phyloP scores from a whole-genome alignment of 1,140 invertebrate species.

The Atopsyche davidsoni region DNA sequence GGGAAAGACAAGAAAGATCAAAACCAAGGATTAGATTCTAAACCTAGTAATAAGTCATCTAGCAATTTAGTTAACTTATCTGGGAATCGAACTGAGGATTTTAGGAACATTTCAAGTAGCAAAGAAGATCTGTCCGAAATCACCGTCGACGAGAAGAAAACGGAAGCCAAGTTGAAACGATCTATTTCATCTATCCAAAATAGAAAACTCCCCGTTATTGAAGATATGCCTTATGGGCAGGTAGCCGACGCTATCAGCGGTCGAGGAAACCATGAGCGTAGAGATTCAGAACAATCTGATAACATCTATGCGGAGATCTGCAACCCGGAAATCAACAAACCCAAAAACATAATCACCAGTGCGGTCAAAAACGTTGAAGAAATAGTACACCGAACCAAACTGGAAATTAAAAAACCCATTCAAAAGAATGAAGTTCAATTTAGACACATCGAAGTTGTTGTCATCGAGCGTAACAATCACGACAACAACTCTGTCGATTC shows the following conservation, averaged over 20 bases:
- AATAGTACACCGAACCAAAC: slow-evolving; percentile 33
- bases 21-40: slow-evolving; percentile 17
- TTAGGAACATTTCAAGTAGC: no score
- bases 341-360: slow-evolving; percentile 34
- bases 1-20: slow-evolving; percentile 41
- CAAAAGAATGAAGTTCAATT: slow-evolving; percentile 45
- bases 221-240: slow-evolving; percentile 48
- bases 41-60: slow-evolving; percentile 9
- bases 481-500: slow-evolving; percentile 28
- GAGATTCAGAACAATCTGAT: slow-evolving; percentile 48
- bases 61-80: not conserved
- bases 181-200: slow-evolving; percentile 49
- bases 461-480: slow-evolving; percentile 45
- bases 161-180: slow-evolving; percentile 38
- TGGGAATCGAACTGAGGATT: not conserved
- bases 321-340: slow-evolving; percentile 32
- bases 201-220: slow-evolving; percentile 46
- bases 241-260: slow-evolving; percentile 42
- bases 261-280: slow-evolving; percentile 37
- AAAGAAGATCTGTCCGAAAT: no score
- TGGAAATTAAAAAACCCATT: slow-evolving; percentile 44
- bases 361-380: slow-evolving; percentile 34
- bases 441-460: slow-evolving; percentile 48
- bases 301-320: slow-evolving; percentile 58
- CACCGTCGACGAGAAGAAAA: slow-evolving; percentile 15